Evolutionary conservation across 2,113 vertebrate genomes (phyloP).

Genomic region (Mormyrus iriodes): DNA sequence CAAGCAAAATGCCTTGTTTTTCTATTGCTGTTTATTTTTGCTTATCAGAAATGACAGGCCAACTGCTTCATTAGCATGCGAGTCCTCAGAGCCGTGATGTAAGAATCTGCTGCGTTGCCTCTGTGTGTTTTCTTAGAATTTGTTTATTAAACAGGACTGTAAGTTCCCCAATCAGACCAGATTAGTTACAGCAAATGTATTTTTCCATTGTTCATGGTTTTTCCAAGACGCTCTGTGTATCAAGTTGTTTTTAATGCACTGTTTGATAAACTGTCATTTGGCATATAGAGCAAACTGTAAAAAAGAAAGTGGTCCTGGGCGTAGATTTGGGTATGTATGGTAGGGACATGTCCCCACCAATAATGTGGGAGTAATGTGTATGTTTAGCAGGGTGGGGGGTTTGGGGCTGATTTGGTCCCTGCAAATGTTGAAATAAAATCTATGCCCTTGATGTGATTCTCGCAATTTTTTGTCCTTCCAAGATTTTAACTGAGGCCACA

Average conservation of each 20-base stretch:
- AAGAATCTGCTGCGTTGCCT: not conserved
- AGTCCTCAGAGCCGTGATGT: conserved; percentile 1
- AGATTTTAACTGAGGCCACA: not conserved
- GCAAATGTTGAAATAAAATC: not conserved
- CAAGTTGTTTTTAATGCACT: not conserved
- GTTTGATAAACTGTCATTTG: not conserved
- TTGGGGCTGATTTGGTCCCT: not conserved
- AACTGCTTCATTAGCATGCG: not conserved
- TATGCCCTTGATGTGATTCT: not conserved
- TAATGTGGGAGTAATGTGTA: not conserved
- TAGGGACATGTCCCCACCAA: not conserved
- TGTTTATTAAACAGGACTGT: conserved; percentile 8
- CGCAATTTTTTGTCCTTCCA: not conserved
- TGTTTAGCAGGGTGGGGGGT: not conserved
- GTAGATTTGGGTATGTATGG: not conserved
- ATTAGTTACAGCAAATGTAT: not conserved
- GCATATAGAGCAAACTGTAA: not conserved
- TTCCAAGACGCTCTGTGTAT: not conserved
- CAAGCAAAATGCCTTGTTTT: not conserved
- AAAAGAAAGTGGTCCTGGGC: not conserved
- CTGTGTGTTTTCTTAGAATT: conserved; percentile 6
- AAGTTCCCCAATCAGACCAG: not conserved
- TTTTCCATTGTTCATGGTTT: not conserved
- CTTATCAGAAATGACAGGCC: not conserved
- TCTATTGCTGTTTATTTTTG: conserved; percentile 12